Evolutionary conservation across 2,888 invertebrate genomes (phyloP), one percentile per base, ranked within the genome.

Genomic region (Tiliacea aurago): DNA sequence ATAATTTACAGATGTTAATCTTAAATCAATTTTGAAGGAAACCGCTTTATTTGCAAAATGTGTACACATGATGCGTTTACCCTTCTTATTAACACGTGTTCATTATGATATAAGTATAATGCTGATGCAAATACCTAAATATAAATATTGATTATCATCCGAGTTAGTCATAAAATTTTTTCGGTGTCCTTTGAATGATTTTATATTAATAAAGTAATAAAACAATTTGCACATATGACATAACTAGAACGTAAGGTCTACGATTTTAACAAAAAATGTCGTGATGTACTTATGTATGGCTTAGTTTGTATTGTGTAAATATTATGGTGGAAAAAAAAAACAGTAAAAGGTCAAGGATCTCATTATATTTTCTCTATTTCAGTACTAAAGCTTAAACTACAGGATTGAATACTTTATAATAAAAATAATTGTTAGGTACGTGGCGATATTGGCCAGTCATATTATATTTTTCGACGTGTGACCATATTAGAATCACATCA

Each of bases 181-280:
- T n/a, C 45, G 13, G 7, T 37, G 37, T 20, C 15, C 23, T 58
- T 41, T 70, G 23, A 18, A 7, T 37, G 15, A 15, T 58, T 33
- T 58, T 33, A 1, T n/a, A 1, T 15, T 15, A 15, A 18, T 43
- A 43, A 49, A 33, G n/a, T 45, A 5, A 51, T 70, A 47, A 33
- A 33, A 73, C 9, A 20, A 59, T 73, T 73, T 28, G 64, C 43
- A 65, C 37, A 7, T 64, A 53, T 59, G 45, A 47, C 74, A 45
- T 20, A 20, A 11, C 7, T 62, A 53, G 15, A 55, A 37, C 20
- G 15, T 28, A 2, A 28, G 28, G 3, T 28, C 28, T 3, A 23
- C 45, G 45, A 28, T 20, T 28, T 13, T 45, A 11, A 62, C 11
- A 20, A 62, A 28, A 62, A 43, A 10, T 3, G 5, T 23, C 10